Percentiles rank a stretch among this genome's conserved stretches.
Evolutionary conservation across 2,113 vertebrate genomes (phyloP).

Genomic region (Chrysochloris asiatica): DNA sequence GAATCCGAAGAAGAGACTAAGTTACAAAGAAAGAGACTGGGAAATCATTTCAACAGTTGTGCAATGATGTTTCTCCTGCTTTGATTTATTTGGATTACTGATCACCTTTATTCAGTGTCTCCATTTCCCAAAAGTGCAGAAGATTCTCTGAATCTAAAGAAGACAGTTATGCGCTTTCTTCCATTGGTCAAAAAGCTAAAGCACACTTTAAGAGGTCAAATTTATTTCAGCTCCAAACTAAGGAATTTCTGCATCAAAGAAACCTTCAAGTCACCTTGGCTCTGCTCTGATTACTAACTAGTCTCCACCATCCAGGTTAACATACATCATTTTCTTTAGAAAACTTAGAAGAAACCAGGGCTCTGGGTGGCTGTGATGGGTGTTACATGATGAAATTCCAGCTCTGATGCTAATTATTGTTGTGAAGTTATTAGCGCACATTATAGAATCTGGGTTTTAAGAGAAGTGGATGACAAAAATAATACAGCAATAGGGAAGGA

Average conservation of each 20-base stretch:
- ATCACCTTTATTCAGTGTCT: slow-evolving; percentile 9
- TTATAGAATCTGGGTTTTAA: slow-evolving; percentile 22
- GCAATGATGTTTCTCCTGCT: not conserved
- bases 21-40: not conserved
- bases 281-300: slow-evolving; percentile 53
- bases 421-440: slow-evolving; percentile 45
- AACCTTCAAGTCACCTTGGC: slow-evolving; percentile 49
- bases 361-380: not conserved
- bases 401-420: slow-evolving; percentile 43
- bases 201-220: slow-evolving; percentile 31
- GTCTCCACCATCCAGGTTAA: not conserved
- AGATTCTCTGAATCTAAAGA: slow-evolving; percentile 50
- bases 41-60: not conserved
- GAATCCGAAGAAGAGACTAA: not conserved
- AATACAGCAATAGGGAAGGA: not conserved
- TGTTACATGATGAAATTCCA: slow-evolving; percentile 17
- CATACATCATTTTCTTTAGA: slow-evolving; percentile 52
- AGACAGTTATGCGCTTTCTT: slow-evolving; percentile 18
- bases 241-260: slow-evolving; percentile 63
- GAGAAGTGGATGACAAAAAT: not conserved
- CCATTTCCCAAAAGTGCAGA: slow-evolving; percentile 13
- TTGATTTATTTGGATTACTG: not conserved
- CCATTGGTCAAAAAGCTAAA: slow-evolving; percentile 52
- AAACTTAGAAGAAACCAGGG: slow-evolving; percentile 50
- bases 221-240: slow-evolving; percentile 54